A percentile compares a stretch with the other conserved stretches of the same genome.
Evolutionary conservation across 2,113 vertebrate species (phyloP).

Genomic region (Agelaius phoeniceus): DNA sequence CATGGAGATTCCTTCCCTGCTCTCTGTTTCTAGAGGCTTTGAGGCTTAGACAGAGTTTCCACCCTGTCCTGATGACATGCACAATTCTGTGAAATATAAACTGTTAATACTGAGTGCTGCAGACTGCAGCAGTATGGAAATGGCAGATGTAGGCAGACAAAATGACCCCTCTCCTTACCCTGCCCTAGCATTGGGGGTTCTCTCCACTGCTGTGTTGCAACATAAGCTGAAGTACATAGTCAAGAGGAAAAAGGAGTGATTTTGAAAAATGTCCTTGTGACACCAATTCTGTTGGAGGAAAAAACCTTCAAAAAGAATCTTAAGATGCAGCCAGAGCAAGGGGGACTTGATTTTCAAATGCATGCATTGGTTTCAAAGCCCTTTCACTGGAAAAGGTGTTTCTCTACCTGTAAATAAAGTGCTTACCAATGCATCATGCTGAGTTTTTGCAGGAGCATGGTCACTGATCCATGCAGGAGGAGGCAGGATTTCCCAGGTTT

Average conservation of each 20-base stretch:
- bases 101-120: background rate
- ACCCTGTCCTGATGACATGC: background rate
- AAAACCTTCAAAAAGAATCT: background rate
- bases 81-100: background rate
- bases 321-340: background rate
- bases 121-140: background rate
- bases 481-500: background rate
- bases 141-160: background rate
- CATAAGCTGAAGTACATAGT: accelerated
- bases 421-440: background rate
- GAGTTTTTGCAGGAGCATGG: background rate
- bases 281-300: background rate
- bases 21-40: background rate
- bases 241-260: background rate
- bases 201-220: background rate
- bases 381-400: background rate
- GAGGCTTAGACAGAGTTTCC: background rate
- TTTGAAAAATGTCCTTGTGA: background rate
- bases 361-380: background rate
- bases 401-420: background rate
- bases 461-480: background rate
- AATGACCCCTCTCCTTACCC: background rate
- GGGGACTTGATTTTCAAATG: background rate
- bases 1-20: background rate
- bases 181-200: background rate